Conservation (phyloP, 2,888 invertebrate species). For the Zygaena filipendulae region DNA sequence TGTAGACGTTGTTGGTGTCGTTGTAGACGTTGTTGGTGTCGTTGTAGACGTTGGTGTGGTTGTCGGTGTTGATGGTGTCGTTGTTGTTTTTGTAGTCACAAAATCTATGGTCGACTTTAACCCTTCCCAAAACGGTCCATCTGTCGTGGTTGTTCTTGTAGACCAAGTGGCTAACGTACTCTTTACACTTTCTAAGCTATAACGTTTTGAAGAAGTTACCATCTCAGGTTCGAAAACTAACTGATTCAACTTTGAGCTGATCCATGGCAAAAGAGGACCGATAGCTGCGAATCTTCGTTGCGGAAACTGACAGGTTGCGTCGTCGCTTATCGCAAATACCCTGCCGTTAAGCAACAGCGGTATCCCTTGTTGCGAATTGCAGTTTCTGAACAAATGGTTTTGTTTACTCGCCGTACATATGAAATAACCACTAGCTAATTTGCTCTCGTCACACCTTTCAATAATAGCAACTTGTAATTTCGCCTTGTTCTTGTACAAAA, state of each 20-base stretch:
- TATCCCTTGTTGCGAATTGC: conserved; percentile 25
- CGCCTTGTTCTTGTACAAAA: too few species aligned
- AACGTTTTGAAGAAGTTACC: too few species aligned
- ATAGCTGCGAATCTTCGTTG: conserved; percentile 25
- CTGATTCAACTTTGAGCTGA: too few species aligned
- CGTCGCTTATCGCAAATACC: conserved; percentile 20
- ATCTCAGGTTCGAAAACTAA: too few species aligned
- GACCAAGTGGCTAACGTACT: too few species aligned
- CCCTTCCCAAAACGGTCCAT: too few species aligned
- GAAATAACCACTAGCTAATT: conserved; percentile 19
- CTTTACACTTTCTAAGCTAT: too few species aligned
- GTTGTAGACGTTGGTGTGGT: not conserved
- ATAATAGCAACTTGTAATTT: too few species aligned
- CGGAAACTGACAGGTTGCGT: conserved; percentile 15
- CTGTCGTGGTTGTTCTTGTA: too few species aligned
- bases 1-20: not conserved
- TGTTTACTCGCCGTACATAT: conserved; percentile 26
- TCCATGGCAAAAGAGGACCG: conserved; percentile 26
- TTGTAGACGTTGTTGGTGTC: not conserved
- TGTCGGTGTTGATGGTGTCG: not conserved
- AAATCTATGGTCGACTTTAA: too few species aligned
- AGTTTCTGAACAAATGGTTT: conserved; percentile 13
- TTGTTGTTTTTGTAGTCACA: not conserved
- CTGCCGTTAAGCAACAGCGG: conserved; percentile 30
- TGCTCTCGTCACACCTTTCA: conserved; percentile 21